Evolutionary conservation across 2,888 invertebrate genomes (phyloP), one percentile per base, ranked within the genome.

Genomic region (Amiota communis): DNA sequence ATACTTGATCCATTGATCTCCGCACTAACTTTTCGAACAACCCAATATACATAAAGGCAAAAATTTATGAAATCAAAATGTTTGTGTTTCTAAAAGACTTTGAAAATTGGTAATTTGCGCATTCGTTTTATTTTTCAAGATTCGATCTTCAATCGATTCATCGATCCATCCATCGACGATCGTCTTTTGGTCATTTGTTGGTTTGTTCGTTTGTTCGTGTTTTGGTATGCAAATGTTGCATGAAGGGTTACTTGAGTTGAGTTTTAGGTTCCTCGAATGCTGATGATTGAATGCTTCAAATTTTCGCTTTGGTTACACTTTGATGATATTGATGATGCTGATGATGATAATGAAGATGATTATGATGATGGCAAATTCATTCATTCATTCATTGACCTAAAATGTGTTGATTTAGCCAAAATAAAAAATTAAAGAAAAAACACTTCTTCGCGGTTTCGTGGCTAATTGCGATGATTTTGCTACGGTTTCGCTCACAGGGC

Each of bases 231-330:
- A 70, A 70, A 70, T 70, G 61, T 36, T 63, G 63, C 63, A 63
- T 63, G 63, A 63, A 63, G 36, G 36, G 36, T 36, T 36, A 36
- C 36, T 36, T 36, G 36, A 36, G 36, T 36, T 36, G 36, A 36
- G 36, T 36, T 36, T 36, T 2, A 36, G 6, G 36, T 36, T 36
- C 36, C 36, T 36, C 36, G 36, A 36, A 36, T 36, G 36, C 36
- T 36, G 36, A 36, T 36, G 36, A 36, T 36, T 36, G 36, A 49
- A 17, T 36, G 63, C 23, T 63, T 36, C 36, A 36, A 36, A 36
- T 36, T 77, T 76, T 82, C 85, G 83, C 73, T 81, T 86, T 81
- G 85, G 81, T 81, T 86, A 84, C 79, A 84, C 81, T 84, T 81
- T 81, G 79, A 81, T 82, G 82, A 82, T 80, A 46, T 6, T 36